Percentiles rank a stretch among this genome's conserved stretches.
These are phyloP conservation scores for Pentalonia nigronervosa DNA, from an alignment of 1,140 invertebrate genomes.

Conservation along the genomic window DNA sequence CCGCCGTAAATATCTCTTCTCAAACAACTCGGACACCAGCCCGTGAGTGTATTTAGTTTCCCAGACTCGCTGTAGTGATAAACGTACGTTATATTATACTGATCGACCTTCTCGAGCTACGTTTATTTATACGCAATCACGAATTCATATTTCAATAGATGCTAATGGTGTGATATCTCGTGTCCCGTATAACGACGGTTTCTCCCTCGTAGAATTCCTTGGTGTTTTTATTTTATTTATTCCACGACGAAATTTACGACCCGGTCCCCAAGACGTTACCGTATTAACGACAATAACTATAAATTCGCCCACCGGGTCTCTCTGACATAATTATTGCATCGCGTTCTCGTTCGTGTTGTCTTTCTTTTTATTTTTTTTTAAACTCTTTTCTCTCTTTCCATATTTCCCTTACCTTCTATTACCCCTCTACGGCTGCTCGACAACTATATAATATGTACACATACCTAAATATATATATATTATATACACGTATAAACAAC, in stretches of 20 bases:
- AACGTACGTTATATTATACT: neutral
- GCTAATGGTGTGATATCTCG: constrained; percentile 14
- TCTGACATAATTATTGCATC: constrained; percentile 55
- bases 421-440: no score
- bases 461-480: neutral
- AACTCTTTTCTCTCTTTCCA: neutral
- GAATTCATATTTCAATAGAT: constrained; percentile 16
- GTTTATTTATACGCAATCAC: constrained; percentile 6
- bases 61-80: neutral
- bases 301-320: constrained; percentile 55
- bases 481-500: neutral
- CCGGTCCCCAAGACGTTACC: constrained; percentile 41
- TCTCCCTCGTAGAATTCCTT: neutral
- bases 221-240: constrained; percentile 48
- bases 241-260: constrained; percentile 48
- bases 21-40: neutral
- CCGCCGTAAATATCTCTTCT: neutral
- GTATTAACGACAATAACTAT: constrained; percentile 54
- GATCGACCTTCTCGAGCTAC: neutral
- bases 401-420: neutral
- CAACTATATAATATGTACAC: neutral
- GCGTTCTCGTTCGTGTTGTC: neutral
- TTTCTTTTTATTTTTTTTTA: neutral
- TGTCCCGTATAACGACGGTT: neutral
- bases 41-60: neutral